Evolutionary conservation across 2,888 invertebrate genomes (phyloP), one percentile per base, ranked within the genome.

Genomic region (Acanthopleura granulata): DNA sequence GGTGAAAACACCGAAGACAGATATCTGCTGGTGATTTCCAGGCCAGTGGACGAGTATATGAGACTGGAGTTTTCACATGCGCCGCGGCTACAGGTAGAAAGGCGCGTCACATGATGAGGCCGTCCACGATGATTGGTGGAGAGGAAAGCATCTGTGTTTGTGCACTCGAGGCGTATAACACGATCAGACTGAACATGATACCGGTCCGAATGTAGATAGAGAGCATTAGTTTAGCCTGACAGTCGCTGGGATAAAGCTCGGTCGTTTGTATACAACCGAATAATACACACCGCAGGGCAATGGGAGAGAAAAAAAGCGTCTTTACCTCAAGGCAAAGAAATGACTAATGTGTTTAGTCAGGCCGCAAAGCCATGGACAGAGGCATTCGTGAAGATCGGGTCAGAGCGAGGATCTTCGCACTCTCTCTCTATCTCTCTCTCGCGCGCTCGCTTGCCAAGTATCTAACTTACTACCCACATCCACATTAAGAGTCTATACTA

Each of bases 61-160:
- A 57, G 57, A 57, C n/a, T 40, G 12, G 57, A 57, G 57, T 57
- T 57, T 66, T 27, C 22, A 66, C 66, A 27, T 66, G 66, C 66
- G 66, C 66, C 66, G 57, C 57, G 66, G 25, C 66, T 27, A 27
- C 66, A 66, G 66, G 66, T 66, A 66, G 66, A 66, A 22, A 6
- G 25, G 25, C 40, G 66, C 15, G 66, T 66, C 66, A 66, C 66
- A 66, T 66, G 66, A 27, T 66, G 29, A 12, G 27, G 16, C 22
- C 29, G 27, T 18, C 29, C 16, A 16, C 29, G 15, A 16, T 66
- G 66, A 66, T 66, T 66, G 66, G 66, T 27, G 22, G 66, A 66
- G 29, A 16, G 66, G 25, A 15, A 27, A 66, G 66, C 66, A 66
- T 66, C 66, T 66, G 66, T 66, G 66, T 66, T 66, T 22, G 66